Evolutionary conservation across 35 echinoderm and acorn worm genomes (phyloP), one percentile per base, ranked within the genome.

Genomic region (Strongylocentrotus purpuratus): DNA sequence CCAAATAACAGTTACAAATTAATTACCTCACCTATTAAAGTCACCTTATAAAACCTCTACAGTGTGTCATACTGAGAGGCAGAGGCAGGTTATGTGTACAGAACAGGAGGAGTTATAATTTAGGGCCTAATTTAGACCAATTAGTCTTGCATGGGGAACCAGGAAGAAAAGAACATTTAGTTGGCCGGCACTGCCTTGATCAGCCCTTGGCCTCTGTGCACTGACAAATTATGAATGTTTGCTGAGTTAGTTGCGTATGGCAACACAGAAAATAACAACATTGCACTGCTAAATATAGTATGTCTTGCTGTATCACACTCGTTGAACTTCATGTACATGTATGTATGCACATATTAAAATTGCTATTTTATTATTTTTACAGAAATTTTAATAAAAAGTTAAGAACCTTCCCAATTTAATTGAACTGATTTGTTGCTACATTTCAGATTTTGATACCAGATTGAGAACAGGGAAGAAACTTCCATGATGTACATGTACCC

Each of bases 171-270:
- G 65, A 78, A 78, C 20, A 78, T 78, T n/a, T 22, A 78, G 20
- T 78, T 78, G 20, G 65, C 52, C 11, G 11, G 52, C 65, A 20
- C 20, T 78, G 20, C 6, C 7, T 28, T 78, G 28, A 78, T 28
- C 65, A 78, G 28, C 0, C 65, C 65, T 78, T 78, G 65, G 65
- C 65, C 65, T 78, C 65, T 8, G 7, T 78, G 65, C 65, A 78
- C 65, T 78, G 65, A n/a, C 65, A 78, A 78, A 78, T 78, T 78
- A 78, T 78, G 65, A 78, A 78, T 78, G 65, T 78, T 78, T 78
- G 22, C 65, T 78, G 65, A 78, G 18, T 78, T n/a, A n/a, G 65
- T 78, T 78, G 65, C 65, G 0, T 28, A 78, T 22, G 65, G 28
- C 65, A 28, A n/a, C 50, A 55, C 50, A 55, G 50, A 55, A 2